These are phyloP conservation scores for Drosophila antonietae DNA, from an alignment of 2,888 invertebrate species.

Conservation along the genomic window DNA sequence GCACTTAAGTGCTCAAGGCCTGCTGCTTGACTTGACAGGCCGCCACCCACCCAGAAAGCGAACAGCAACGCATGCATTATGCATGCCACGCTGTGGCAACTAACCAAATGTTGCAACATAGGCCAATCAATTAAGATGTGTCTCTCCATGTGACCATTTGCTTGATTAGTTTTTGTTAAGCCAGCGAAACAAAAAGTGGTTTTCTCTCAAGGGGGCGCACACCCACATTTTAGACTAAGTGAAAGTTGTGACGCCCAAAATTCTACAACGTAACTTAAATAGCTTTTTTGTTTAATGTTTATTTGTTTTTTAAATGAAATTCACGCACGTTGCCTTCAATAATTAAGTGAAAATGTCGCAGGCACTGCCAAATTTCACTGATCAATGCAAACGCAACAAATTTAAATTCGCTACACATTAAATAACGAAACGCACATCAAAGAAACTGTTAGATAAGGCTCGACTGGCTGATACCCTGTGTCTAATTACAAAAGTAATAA, in stretches of 20 bases:
- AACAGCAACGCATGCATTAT: constrained; percentile 28
- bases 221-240: constrained; percentile 38
- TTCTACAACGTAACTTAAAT: constrained; percentile 49
- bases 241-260: constrained; percentile 46
- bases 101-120: constrained; percentile 42
- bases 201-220: constrained; percentile 30
- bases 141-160: constrained; percentile 39
- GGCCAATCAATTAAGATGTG: constrained; percentile 62
- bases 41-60: constrained; percentile 46
- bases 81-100: constrained; percentile 33
- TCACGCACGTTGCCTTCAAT: constrained; percentile 34
- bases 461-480: constrained; percentile 2
- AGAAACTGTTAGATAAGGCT: background rate
- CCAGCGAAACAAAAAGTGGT: constrained; percentile 27
- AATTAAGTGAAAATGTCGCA: constrained; percentile 43
- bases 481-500: background rate
- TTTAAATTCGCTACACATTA: constrained; percentile 58
- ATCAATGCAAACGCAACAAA: constrained; percentile 36
- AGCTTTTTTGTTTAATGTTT: constrained; percentile 2
- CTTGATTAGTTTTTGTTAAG: constrained; percentile 51
- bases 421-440: constrained; percentile 10
- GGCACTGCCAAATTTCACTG: constrained; percentile 54
- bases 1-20: constrained; percentile 23
- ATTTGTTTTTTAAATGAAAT: constrained; percentile 50
- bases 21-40: constrained; percentile 21